phyloP scores from a whole-genome alignment of 2,797 vertebrate genomes.

The Siniperca undulata region DNA sequence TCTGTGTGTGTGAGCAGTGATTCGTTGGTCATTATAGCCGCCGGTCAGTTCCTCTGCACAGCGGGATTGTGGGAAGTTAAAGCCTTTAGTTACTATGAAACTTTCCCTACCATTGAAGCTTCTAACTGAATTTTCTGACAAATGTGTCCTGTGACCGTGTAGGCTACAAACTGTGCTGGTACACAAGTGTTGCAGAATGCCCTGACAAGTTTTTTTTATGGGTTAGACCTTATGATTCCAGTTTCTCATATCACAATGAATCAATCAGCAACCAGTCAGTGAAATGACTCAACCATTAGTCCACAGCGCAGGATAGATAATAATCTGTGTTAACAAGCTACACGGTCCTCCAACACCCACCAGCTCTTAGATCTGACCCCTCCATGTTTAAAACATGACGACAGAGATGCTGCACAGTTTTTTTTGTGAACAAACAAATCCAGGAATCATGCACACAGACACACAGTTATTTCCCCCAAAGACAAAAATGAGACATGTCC shows the following conservation, averaged over 20 bases:
- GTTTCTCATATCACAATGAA: background rate
- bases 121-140: background rate
- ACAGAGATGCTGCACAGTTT: background rate
- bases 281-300: background rate
- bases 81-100: background rate
- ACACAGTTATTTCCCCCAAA: background rate
- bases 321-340: background rate
- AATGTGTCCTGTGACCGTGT: background rate
- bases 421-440: background rate
- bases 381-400: background rate
- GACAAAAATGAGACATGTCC: background rate
- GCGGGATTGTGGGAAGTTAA: slow-evolving; percentile 32
- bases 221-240: background rate
- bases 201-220: background rate
- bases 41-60: slow-evolving; percentile 6
- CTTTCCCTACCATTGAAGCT: slow-evolving; percentile 5
- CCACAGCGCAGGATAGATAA: background rate
- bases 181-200: background rate
- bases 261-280: background rate
- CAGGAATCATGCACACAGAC: background rate
- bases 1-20: slow-evolving; percentile 7
- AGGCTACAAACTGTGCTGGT: background rate
- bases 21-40: background rate
- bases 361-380: background rate
- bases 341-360: background rate